A percentile compares a stretch with the other conserved stretches of the same genome.
Evolutionary conservation across 1,140 invertebrate species (phyloP).

Genomic region (Drosophila ficusphila): DNA sequence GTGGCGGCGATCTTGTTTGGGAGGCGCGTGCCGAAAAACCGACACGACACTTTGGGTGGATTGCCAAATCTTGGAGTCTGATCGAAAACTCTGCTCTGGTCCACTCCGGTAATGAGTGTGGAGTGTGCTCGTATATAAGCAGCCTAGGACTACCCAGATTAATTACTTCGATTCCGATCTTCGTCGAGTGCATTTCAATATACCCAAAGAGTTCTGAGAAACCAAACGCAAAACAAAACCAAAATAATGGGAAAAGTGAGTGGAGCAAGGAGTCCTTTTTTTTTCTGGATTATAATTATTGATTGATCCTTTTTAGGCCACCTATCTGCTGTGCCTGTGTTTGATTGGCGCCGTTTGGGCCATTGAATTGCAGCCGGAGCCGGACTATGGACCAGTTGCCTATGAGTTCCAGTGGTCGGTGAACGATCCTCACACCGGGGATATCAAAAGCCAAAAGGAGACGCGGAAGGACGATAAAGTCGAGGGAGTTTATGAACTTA

Average conservation of each 20-base stretch:
- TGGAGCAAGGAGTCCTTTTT: background rate
- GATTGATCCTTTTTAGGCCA: constrained; percentile 28
- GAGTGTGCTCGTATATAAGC: constrained; percentile 63
- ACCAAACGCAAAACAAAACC: background rate
- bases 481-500: constrained; percentile 86
- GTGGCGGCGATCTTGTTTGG: constrained; percentile 44
- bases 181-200: constrained; percentile 58
- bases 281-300: background rate
- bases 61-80: constrained; percentile 63
- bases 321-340: constrained; percentile 54
- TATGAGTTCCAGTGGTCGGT: constrained; percentile 87
- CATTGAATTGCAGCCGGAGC: constrained; percentile 58
- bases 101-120: constrained; percentile 25
- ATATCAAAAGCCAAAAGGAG: constrained; percentile 87
- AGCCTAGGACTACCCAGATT: constrained; percentile 64
- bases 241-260: constrained; percentile 64
- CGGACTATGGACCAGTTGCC: constrained; percentile 73
- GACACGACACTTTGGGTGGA: constrained; percentile 46
- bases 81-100: background rate
- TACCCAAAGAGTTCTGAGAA: constrained; percentile 37
- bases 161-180: constrained; percentile 68
- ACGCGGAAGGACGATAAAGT: constrained; percentile 87
- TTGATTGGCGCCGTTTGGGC: constrained; percentile 37
- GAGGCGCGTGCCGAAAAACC: constrained; percentile 43
- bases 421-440: constrained; percentile 85